Conservation (phyloP, 2,888 invertebrate genomes). For the Pterostichus niger region DNA sequence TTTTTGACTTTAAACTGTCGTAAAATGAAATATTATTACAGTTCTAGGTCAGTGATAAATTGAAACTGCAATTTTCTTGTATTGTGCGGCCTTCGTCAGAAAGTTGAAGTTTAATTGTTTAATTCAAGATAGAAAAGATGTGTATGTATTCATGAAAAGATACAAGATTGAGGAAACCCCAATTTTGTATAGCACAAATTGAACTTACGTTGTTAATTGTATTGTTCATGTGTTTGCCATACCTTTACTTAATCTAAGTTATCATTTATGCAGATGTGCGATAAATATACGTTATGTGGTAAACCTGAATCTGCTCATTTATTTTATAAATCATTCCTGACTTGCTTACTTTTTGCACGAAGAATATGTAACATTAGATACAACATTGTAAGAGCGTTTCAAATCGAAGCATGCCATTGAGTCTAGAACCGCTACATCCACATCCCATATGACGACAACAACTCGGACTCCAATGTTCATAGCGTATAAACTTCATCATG, state of each 20-base stretch:
- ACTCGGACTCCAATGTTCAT: no score
- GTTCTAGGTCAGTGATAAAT: background rate
- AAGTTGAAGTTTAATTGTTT: background rate
- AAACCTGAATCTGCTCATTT: background rate
- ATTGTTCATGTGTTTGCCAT: slow-evolving; percentile 17
- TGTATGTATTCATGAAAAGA: background rate
- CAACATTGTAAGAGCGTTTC: no score
- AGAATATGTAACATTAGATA: no score
- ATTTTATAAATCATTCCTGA: no score
- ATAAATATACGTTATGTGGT: slow-evolving; percentile 22
- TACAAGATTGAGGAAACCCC: slow-evolving; percentile 4
- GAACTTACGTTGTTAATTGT: slow-evolving; percentile 2
- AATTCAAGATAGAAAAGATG: background rate
- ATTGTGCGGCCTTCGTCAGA: background rate
- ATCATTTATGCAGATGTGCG: slow-evolving; percentile 1
- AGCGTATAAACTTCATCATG: no score
- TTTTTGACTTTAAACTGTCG: background rate
- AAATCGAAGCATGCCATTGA: no score
- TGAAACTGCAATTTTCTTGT: background rate
- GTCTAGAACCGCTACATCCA: no score
- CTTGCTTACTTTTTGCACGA: no score
- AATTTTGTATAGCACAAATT: slow-evolving; percentile 8
- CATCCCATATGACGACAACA: no score
- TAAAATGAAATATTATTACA: no score
- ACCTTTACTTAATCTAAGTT: background rate